Base-by-base conservation (phyloP, 1,140 invertebrate species). In the Theocolax elegans region DNA sequence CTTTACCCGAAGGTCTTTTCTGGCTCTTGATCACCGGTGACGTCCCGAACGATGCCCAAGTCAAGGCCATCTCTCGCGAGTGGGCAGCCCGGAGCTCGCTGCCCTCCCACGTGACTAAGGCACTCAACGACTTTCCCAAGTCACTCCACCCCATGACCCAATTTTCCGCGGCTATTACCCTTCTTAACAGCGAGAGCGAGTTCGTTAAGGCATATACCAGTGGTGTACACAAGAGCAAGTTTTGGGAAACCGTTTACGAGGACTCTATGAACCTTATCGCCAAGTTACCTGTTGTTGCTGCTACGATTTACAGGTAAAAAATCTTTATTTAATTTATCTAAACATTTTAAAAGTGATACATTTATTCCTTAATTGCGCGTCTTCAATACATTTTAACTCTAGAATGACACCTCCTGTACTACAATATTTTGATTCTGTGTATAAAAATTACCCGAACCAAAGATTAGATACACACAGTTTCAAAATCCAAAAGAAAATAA, bases 251-350 rank as follows among this genome's bases (percentile, higher is more conserved):
- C 73, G 89, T 91, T 1, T 98, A 95, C 85, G 96, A 99, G 87
- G 97, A 99, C 84, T 89, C 94, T 19, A 97, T 99, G 94, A 95
- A 98, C 85, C 86, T 99, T 74, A 97, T 99, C 81, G 97, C 97
- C 38, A 99, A 99, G 85, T 85, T 99, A 73, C 96, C 96, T 0
- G 95, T 95, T 21, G 91, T 99, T 19, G 96, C 97, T 10, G 95
- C 97, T 1, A 95, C 95, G 3, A 98, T 99, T 72, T 99, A 99
- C 54, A 78, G 84, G 67, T 70, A 21, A 29, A n/a, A n/a, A n/a
- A n/a, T n/a, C n/a, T n/a, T n/a, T n/a, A n/a, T n/a, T n/a, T n/a
- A n/a, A n/a, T n/a, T n/a, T n/a, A n/a, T n/a, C n/a, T n/a, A n/a
- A n/a, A n/a, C n/a, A n/a, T n/a, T n/a, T n/a, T n/a, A n/a, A n/a